Evolutionary conservation across 1,140 invertebrate genomes (phyloP), one percentile per base, ranked within the genome.

Genomic region (Lepidurus arcticus): DNA sequence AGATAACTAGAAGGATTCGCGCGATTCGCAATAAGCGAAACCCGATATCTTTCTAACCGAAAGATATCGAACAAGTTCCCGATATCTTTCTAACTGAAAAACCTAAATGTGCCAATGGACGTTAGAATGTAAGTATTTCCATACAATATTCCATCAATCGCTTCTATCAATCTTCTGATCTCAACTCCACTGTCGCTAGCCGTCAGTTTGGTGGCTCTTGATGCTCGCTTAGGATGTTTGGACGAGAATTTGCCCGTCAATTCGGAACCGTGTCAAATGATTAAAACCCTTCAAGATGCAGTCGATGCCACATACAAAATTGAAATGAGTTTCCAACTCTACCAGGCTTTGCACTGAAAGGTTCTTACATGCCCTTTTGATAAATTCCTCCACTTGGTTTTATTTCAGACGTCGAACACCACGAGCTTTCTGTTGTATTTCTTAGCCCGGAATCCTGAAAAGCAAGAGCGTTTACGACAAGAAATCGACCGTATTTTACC

Each of bases 41-140:
- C 44, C n/a, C n/a, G n/a, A n/a, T n/a, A n/a, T n/a, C n/a, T n/a
- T n/a, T n/a, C n/a, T n/a, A n/a, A n/a, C n/a, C n/a, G n/a, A n/a
- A n/a, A n/a, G n/a, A n/a, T n/a, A n/a, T n/a, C n/a, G n/a, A n/a
- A n/a, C 91, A 94, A 82, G 85, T 93, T 80, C 92, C 92, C 16
- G 87, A 87, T 24, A 88, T 93, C 83, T 94, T 93, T 86, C 86
- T 94, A 73, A 91, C 90, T 78, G 92, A n/a, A n/a, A n/a, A n/a
- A n/a, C n/a, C n/a, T n/a, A 94, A 86, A 88, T 94, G 65, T 93
- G 94, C 83, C 93, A 93, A 88, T 93, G 93, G 92, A 91, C 93
- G 1, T 86, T 96, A 45, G 94, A 96, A 89, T 94, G 93, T 94
- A 87, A 91, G 91, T 88, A 81, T 42, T 77, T 78, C 73, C 45